phyloP scores from a whole-genome alignment of 53 echinoderm and acorn worm species.

The Apostichopus leukothele region DNA sequence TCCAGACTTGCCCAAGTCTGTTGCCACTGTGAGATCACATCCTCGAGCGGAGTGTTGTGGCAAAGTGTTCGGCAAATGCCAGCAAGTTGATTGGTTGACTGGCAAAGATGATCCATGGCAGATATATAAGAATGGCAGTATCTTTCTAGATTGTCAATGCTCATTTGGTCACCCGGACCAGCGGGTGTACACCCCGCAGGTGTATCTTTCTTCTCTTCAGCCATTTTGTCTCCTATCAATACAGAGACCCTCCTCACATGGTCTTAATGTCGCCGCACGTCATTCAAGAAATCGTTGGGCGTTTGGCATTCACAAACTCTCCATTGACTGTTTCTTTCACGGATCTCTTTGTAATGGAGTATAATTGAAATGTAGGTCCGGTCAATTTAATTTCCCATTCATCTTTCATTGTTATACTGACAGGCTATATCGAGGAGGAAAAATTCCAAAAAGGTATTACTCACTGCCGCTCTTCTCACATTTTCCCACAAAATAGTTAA shows the following conservation, averaged over 20 bases:
- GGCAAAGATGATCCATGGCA: conserved; percentile 80
- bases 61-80: conserved; percentile 75
- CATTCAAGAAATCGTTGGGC: too few species aligned
- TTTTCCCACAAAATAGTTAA: too few species aligned
- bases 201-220: conserved; percentile 22
- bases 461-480: too few species aligned
- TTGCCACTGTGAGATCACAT: conserved; percentile 65
- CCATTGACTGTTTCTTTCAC: too few species aligned
- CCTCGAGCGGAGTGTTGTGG: conserved; percentile 86
- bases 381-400: too few species aligned
- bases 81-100: conserved; percentile 74
- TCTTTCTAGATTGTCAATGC: conserved; percentile 67
- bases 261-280: background rate
- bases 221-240: conserved; percentile 13
- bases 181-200: background rate
- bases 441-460: too few species aligned
- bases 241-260: background rate
- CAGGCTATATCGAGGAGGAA: too few species aligned
- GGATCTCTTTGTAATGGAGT: too few species aligned
- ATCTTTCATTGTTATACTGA: too few species aligned
- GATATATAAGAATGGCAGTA: conserved; percentile 77
- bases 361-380: too few species aligned
- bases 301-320: too few species aligned
- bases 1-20: conserved; percentile 74
- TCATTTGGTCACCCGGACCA: conserved; percentile 13